Evolutionary conservation across 2,113 vertebrate genomes (phyloP).

Genomic region (Thermophis baileyi): DNA sequence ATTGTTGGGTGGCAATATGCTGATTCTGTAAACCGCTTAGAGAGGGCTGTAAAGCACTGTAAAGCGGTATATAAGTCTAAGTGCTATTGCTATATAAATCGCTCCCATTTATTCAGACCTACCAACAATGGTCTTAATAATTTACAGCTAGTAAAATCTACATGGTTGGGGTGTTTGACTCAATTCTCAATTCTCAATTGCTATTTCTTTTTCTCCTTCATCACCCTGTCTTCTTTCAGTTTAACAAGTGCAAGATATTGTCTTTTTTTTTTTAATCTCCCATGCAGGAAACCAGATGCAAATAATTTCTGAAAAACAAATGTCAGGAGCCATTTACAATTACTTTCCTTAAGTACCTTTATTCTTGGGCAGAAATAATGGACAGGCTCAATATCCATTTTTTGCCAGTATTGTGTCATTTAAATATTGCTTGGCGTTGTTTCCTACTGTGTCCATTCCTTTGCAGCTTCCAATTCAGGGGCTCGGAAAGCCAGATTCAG

Average conservation of each 20-base stretch:
- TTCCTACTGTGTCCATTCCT: constrained; percentile 62
- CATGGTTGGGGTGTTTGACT: constrained; percentile 78
- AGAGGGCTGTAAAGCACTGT: no score
- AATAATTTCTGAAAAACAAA: constrained; percentile 81
- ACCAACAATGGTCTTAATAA: constrained; percentile 83
- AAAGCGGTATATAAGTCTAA: no score
- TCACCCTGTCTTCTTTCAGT: constrained; percentile 35
- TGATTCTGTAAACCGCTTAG: no score
- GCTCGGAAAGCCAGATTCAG: constrained; percentile 54
- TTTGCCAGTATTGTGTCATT: constrained; percentile 67
- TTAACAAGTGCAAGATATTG: constrained; percentile 75
- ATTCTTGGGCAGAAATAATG: constrained; percentile 72
- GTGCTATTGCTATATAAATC: background rate
- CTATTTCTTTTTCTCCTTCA: constrained; percentile 52
- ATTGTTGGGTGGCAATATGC: no score
- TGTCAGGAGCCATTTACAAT: constrained; percentile 72
- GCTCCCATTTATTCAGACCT: constrained; percentile 80
- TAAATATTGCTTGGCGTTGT: constrained; percentile 77
- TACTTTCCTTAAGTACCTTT: constrained; percentile 70
- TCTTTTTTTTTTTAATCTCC: constrained; percentile 15
- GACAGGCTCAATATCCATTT: constrained; percentile 72
- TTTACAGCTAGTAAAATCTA: constrained; percentile 78
- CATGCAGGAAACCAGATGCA: constrained; percentile 76
- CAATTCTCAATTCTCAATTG: constrained; percentile 84
- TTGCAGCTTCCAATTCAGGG: constrained; percentile 54